Evolutionary conservation across 2,113 vertebrate genomes (phyloP).

Genomic region (Fregetta grallaria): DNA sequence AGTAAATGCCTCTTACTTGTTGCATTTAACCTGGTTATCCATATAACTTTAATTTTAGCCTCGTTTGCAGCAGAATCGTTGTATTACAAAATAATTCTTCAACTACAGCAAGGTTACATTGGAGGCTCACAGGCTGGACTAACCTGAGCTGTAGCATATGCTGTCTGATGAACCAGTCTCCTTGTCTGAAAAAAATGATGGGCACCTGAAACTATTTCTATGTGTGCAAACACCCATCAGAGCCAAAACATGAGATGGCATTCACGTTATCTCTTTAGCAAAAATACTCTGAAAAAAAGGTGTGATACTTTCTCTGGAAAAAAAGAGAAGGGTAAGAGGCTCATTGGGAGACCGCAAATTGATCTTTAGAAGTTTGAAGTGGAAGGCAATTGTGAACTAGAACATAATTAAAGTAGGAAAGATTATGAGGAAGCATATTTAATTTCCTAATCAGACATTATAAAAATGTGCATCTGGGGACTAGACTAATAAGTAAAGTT

Average conservation of each 20-base stretch:
- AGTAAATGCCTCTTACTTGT: neutral
- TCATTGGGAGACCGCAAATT: neutral
- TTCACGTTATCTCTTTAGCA: neutral
- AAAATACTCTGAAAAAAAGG: neutral
- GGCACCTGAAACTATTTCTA: neutral
- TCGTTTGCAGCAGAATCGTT: neutral
- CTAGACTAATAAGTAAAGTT: neutral
- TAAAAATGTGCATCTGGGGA: neutral
- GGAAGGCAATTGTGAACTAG: neutral
- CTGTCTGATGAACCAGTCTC: neutral
- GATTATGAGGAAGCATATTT: neutral
- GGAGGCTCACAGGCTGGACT: neutral
- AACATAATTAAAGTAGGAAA: neutral
- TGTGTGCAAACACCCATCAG: neutral
- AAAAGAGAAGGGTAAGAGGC: neutral
- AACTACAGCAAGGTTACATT: neutral
- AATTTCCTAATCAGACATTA: neutral
- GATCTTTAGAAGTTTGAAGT: neutral
- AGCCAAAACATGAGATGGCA: neutral
- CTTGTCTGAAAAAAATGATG: neutral
- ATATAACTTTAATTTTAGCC: neutral
- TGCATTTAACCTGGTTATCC: neutral
- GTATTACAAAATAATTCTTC: neutral
- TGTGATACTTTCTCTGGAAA: neutral
- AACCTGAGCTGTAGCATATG: neutral